Evolutionary conservation across 2,888 invertebrate genomes (phyloP), one percentile per base, ranked within the genome.

Genomic region (Phorcus lineatus): DNA sequence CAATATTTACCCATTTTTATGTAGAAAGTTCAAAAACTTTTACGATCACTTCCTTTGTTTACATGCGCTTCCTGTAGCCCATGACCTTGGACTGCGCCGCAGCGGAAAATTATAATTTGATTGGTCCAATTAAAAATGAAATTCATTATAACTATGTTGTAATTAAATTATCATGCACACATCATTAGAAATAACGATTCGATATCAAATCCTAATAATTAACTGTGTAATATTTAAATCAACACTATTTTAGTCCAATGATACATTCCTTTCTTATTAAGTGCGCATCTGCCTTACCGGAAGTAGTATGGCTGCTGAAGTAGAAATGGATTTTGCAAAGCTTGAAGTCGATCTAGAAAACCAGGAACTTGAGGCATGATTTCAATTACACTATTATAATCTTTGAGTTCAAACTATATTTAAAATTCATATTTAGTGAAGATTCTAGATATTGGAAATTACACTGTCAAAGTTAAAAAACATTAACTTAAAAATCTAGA

Each of bases 301-400:
- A 66, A 80, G 52, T 55, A 83, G 80, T 47, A 84, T 84, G 84
- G 82, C 84, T 31, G 79, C 78, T 9, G 74, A 77, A 52, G 79
- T 62, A 1, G 74, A 77, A 67, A 79, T 79, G 52, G 82, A 86
- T 70, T 84, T 81, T 78, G 67, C 52, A 47, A 83, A 84, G 55
- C 77, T 86, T n/a, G 80, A 78, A 80, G 80, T 36, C 17, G 86
- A 88, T 28, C 82, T 88, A 17, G 88, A 88, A 79, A 76, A 80
- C 6, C 88, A 87, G 79, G 88, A 88, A 82, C 55, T 88, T 11
- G 87, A 88, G 81, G 88, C 87, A 77, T 9, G 52, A 17, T 57
- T 47, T 22, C 36, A 36, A 4, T 36, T 7, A 2, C 2, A 36
- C 36, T 36, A 36, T 4, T 4, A 36, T 36, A 36, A 4, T 36